A percentile compares a stretch with the other conserved stretches of the same genome.
These are phyloP conservation scores for Myanophis thanlyinensis DNA, from an alignment of 2,113 vertebrate species.

Conservation along the genomic window DNA sequence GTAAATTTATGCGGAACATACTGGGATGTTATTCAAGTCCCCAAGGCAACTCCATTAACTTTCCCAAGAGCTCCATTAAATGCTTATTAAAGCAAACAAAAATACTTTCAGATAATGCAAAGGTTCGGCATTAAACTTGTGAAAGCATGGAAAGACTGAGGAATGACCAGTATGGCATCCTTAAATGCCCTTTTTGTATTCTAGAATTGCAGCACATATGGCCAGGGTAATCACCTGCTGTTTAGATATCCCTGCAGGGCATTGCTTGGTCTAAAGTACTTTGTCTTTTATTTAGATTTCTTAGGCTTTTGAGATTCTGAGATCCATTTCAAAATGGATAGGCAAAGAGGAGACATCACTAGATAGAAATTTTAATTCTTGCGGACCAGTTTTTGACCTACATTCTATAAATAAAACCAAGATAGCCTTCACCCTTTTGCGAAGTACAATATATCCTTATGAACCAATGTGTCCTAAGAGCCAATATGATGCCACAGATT, in stretches of 20 bases:
- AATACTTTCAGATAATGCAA: slow-evolving; percentile 40
- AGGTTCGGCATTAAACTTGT: slow-evolving; percentile 37
- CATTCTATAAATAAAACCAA: slow-evolving; percentile 29
- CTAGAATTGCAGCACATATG: slow-evolving; percentile 10
- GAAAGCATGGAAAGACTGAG: slow-evolving; percentile 23
- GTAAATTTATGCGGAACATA: slow-evolving; percentile 65
- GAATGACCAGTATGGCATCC: slow-evolving; percentile 25
- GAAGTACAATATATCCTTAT: neutral
- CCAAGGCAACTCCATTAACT: slow-evolving; percentile 69
- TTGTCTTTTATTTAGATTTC: slow-evolving; percentile 37
- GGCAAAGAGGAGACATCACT: neutral
- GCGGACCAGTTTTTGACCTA: neutral
- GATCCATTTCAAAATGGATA: neutral
- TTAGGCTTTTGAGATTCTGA: slow-evolving; percentile 41
- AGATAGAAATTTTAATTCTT: slow-evolving; percentile 24
- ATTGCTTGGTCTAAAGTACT: slow-evolving; percentile 25
- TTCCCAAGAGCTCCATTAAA: slow-evolving; percentile 68
- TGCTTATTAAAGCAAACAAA: slow-evolving; percentile 55
- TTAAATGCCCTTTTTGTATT: slow-evolving; percentile 18
- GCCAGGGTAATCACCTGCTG: slow-evolving; percentile 25
- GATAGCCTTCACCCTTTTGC: slow-evolving; percentile 21
- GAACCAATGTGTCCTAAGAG: neutral
- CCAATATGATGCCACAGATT: neutral
- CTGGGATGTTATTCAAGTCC: slow-evolving; percentile 67
- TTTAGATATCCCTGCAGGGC: slow-evolving; percentile 36